These are phyloP conservation scores for Chrysogorgia sp. DNA, from an alignment of 92 coral and sea anemone genomes.

Conservation along the genomic window DNA sequence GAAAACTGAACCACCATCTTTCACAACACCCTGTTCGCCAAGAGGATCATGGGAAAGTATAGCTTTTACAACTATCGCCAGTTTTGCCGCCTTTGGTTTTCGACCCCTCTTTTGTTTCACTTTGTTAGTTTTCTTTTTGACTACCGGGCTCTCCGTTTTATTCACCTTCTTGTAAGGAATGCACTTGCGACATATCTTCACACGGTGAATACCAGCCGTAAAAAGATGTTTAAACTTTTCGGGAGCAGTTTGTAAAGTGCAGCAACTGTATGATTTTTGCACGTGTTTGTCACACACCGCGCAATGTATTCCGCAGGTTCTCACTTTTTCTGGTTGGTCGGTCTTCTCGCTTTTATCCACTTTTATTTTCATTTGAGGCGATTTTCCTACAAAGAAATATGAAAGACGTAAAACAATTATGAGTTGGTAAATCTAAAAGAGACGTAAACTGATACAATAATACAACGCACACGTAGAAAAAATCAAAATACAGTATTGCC, in stretches of 20 bases:
- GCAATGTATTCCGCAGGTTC: constrained; percentile 42
- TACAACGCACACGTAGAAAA: no score
- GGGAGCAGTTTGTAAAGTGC: constrained; percentile 39
- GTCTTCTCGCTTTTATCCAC: constrained; percentile 10
- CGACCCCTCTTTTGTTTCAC: constrained; percentile 45
- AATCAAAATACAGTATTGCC: no score
- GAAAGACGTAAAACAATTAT: no score
- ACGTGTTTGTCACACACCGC: constrained; percentile 44
- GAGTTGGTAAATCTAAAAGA: no score
- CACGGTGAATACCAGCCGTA: constrained; percentile 20
- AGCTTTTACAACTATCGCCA: constrained; percentile 31
- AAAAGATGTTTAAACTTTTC: constrained; percentile 41
- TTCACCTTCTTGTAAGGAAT: constrained; percentile 39
- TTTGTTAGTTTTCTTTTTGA: constrained; percentile 15
- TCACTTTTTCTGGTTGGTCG: constrained; percentile 22
- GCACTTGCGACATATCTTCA: constrained; percentile 41
- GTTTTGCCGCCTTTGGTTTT: constrained; percentile 17
- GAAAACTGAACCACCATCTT: not conserved
- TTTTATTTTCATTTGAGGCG: not conserved
- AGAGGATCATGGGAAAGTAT: not conserved
- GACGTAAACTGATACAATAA: no score
- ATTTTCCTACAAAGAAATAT: not conserved
- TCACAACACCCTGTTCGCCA: not conserved
- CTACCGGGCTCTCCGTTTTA: constrained; percentile 13
- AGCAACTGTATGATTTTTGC: constrained; percentile 43